A percentile compares a stretch with the other conserved stretches of the same genome.
Conservation (phyloP, 2,113 vertebrate species). For the Eptesicus fuscus region DNA sequence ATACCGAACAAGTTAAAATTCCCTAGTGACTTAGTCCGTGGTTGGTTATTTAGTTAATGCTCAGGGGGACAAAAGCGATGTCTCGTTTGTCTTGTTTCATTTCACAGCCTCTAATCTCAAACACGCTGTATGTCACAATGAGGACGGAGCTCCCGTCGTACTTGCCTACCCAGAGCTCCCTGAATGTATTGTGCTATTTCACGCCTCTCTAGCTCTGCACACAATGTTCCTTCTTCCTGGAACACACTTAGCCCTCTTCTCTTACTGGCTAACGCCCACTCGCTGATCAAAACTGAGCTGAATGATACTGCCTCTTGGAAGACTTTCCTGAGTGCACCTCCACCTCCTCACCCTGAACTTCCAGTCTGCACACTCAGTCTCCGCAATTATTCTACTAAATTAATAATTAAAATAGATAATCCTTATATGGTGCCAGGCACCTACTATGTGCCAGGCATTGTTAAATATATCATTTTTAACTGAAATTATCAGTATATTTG, state of each 20-base stretch:
- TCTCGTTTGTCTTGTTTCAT: conserved; percentile 32
- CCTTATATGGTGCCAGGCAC: neutral
- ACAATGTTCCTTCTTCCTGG: conserved; percentile 74
- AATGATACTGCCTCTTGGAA: conserved; percentile 68
- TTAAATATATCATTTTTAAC: neutral
- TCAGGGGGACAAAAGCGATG: neutral
- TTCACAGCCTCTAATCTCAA: conserved; percentile 32
- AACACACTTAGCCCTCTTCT: conserved; percentile 72
- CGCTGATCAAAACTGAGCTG: conserved; percentile 52
- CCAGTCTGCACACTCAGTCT: neutral
- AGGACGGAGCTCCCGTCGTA: conserved; percentile 33
- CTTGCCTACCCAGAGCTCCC: conserved; percentile 58
- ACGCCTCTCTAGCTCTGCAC: conserved; percentile 73
- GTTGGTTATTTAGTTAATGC: neutral
- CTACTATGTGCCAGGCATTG: neutral
- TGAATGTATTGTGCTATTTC: conserved; percentile 74
- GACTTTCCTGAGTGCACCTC: conserved; percentile 60
- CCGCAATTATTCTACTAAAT: neutral
- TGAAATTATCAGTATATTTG: neutral
- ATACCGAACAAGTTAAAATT: neutral
- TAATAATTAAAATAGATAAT: neutral
- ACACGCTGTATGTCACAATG: conserved; percentile 18
- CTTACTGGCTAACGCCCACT: conserved; percentile 70
- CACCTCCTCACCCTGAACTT: conserved; percentile 49
- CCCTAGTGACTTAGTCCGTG: neutral